Evolutionary conservation across 2,888 invertebrate species (phyloP).

Genomic region (Microdon myrmicae): DNA sequence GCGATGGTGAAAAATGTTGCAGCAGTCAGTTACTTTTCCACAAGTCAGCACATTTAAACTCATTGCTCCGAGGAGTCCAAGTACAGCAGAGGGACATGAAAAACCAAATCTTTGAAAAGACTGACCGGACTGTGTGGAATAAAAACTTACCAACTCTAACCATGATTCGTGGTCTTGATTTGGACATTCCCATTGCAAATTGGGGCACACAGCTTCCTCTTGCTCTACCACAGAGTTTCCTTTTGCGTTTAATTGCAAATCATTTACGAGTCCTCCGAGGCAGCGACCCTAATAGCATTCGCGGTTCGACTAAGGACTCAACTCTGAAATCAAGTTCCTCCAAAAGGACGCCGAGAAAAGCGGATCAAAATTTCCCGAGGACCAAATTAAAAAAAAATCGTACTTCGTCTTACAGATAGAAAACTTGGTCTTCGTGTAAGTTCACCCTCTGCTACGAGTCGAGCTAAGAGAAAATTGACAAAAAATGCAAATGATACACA

Average conservation of each 20-base stretch:
- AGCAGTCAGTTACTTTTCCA: slow-evolving; percentile 49
- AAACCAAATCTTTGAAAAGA: too few species aligned
- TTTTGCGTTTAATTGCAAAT: slow-evolving; percentile 46
- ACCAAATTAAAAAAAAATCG: slow-evolving; percentile 17
- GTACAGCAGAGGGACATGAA: slow-evolving; percentile 4
- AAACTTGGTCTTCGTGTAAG: slow-evolving; percentile 18
- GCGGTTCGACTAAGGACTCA: slow-evolving; percentile 33
- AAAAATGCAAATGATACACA: slow-evolving; percentile 50
- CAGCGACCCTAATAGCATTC: slow-evolving; percentile 35
- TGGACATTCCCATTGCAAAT: slow-evolving; percentile 46
- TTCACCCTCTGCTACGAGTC: not conserved
- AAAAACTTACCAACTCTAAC: slow-evolving; percentile 36
- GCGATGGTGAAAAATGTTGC: slow-evolving; percentile 50
- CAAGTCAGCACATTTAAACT: slow-evolving; percentile 48
- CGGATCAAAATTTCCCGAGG: too few species aligned
- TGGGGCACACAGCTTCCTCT: slow-evolving; percentile 37
- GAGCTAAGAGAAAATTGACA: slow-evolving; percentile 41
- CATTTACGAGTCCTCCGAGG: slow-evolving; percentile 49
- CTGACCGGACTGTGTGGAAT: slow-evolving; percentile 20
- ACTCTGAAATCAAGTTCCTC: slow-evolving; percentile 26
- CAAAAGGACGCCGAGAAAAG: slow-evolving; percentile 20
- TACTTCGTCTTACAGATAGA: slow-evolving; percentile 29
- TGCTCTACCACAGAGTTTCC: too few species aligned
- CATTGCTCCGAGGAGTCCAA: not conserved
- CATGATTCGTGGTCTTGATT: slow-evolving; percentile 51